Base-by-base conservation (phyloP, 2,797 vertebrate species). In the Danio jaintianensis region DNA sequence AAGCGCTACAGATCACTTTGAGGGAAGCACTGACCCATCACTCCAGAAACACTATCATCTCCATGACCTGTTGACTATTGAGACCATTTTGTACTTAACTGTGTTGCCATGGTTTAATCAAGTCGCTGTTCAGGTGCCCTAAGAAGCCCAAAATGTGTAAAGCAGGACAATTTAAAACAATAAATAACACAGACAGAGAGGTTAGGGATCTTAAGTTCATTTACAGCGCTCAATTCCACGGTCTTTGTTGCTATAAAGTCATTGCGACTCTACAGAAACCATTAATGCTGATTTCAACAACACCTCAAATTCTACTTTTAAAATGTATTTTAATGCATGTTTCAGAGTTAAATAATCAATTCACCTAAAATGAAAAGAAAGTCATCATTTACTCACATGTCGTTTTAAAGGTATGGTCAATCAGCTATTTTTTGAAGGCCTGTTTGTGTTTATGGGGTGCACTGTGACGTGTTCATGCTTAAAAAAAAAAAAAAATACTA, bases 61-160 rank as follows among this genome's bases (percentile, higher is more conserved):
- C 40, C 10, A 71, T 55, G 67, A 79, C 78, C 47, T 18, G 1
- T 36, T 79, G 48, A 69, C 55, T 75, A 69, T 69, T 55, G 47
- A 75, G 71, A 61, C 70, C 52, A 58, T 56, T 58, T 48, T 63
- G 59, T 52, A 58, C 36, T 73, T 79, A 78, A 74, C 55, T 55
- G 20, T 64, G n/a, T 64, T 64, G 50, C 64, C 78, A 63, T 80
- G 58, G 79, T 73, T 73, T 73, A 80, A 80, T 80, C 69, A 72
- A 15, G 59, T 40, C 16, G 2, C 73, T 50, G 18, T 68, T 69
- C 64, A 61, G 47, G 72, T 43, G 29, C 55, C 40, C 58, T 63
- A 58, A 56, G 66, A 56, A 55, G 64, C 16, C 38, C 43, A 58
- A 72, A 15, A 56, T 36, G 36, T 71, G 68, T 50, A 68, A 18